Evolutionary conservation across 2,888 invertebrate species (phyloP).

Genomic region (Scrobipalpa atriplicella): DNA sequence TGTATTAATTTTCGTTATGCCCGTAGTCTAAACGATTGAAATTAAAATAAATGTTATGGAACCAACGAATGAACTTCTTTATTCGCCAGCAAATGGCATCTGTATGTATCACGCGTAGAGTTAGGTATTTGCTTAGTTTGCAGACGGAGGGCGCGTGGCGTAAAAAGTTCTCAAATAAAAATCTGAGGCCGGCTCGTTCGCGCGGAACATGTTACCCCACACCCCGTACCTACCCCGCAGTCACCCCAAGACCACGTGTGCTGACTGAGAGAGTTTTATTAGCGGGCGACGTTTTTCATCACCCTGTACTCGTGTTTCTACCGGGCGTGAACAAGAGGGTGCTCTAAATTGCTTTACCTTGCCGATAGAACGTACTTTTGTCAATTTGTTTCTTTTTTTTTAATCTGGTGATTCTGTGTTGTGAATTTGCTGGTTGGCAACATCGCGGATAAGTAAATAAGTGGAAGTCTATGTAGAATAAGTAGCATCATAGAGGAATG

Average conservation of each 20-base stretch:
- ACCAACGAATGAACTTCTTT: too few species aligned
- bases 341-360: not conserved
- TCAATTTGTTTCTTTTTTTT: not conserved
- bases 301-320: constrained; percentile 1
- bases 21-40: too few species aligned
- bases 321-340: constrained; percentile 10
- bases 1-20: too few species aligned
- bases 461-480: too few species aligned
- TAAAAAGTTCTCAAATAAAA: constrained; percentile 79
- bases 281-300: constrained; percentile 39
- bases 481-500: too few species aligned
- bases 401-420: not conserved
- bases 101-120: constrained; percentile 29
- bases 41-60: too few species aligned
- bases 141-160: constrained; percentile 70
- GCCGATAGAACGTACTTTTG: not conserved
- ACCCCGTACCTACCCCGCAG: constrained; percentile 6
- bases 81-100: not conserved
- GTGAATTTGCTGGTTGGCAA: too few species aligned
- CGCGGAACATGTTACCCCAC: constrained; percentile 58
- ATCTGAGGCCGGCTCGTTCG: constrained; percentile 60
- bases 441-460: too few species aligned
- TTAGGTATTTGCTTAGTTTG: constrained; percentile 77
- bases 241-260: constrained; percentile 48
- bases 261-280: constrained; percentile 62